These are phyloP conservation scores for Formica aserva DNA, from an alignment of 2,888 invertebrate genomes.

Conservation along the genomic window DNA sequence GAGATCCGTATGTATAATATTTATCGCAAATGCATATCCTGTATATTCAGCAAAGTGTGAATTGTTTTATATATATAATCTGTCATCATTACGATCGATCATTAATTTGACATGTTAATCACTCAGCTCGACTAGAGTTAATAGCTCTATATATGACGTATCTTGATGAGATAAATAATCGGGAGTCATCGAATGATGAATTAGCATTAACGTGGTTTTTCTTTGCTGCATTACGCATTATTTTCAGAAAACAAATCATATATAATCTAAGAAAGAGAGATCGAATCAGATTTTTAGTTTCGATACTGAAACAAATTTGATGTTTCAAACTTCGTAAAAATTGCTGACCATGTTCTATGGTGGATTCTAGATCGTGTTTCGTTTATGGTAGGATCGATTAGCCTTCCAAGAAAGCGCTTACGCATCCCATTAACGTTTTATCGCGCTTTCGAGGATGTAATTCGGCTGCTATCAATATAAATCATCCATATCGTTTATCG, in stretches of 20 bases:
- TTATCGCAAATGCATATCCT: background rate
- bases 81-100: background rate
- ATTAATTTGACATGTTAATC: no score
- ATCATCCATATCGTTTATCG: background rate
- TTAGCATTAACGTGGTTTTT: background rate
- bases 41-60: background rate
- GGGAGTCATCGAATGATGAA: background rate
- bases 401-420: background rate
- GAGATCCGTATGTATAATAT: background rate
- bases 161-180: background rate
- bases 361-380: background rate
- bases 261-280: constrained; percentile 12
- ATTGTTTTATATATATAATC: background rate
- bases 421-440: background rate
- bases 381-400: background rate
- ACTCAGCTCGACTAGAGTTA: background rate
- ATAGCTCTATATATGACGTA: background rate
- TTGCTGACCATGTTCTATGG: background rate
- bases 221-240: background rate
- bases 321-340: background rate
- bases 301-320: background rate
- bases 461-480: background rate
- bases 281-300: background rate
- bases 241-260: background rate
- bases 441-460: background rate